These are phyloP conservation scores for Cosmorhoe ocellata DNA, from an alignment of 2,888 invertebrate species.

Conservation along the genomic window DNA sequence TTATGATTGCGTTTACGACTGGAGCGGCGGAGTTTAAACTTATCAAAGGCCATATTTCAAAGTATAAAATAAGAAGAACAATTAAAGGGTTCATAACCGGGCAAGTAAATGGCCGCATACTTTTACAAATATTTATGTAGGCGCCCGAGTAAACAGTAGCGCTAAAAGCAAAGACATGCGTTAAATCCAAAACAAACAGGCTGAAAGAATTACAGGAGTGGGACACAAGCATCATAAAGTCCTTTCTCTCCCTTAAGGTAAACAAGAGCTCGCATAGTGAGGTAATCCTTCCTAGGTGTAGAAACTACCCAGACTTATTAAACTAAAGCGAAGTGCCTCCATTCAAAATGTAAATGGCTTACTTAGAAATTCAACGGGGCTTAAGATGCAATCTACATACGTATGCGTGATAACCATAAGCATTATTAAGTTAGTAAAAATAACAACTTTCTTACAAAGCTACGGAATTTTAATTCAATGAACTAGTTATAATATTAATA, in stretches of 20 bases:
- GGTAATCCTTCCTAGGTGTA: slow-evolving; percentile 67
- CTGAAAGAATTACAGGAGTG: slow-evolving; percentile 72
- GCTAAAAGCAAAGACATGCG: slow-evolving; percentile 77
- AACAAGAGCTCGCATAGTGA: slow-evolving; percentile 67
- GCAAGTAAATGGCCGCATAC: slow-evolving; percentile 68
- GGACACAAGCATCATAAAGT: slow-evolving; percentile 69
- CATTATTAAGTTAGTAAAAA: slow-evolving; percentile 33
- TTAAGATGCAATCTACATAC: slow-evolving; percentile 65
- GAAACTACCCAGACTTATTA: slow-evolving; percentile 55
- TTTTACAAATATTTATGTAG: slow-evolving; percentile 73
- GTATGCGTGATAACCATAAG: slow-evolving; percentile 49
- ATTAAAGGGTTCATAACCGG: slow-evolving; percentile 72
- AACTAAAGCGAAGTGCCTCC: slow-evolving; percentile 55
- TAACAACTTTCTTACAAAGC: neutral
- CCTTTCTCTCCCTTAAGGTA: slow-evolving; percentile 57
- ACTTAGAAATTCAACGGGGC: slow-evolving; percentile 62
- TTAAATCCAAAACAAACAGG: slow-evolving; percentile 78
- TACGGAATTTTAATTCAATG: neutral
- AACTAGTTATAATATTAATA: too few relatives aligned
- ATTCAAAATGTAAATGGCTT: slow-evolving; percentile 68
- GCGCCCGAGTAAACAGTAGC: slow-evolving; percentile 75
- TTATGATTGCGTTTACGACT: slow-evolving; percentile 62
- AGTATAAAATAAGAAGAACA: slow-evolving; percentile 71
- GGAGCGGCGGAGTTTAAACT: slow-evolving; percentile 54
- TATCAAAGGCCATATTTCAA: slow-evolving; percentile 68